phyloP scores from a whole-genome alignment of 2,888 invertebrate genomes.

The Mesorhabditis spiculigera region DNA sequence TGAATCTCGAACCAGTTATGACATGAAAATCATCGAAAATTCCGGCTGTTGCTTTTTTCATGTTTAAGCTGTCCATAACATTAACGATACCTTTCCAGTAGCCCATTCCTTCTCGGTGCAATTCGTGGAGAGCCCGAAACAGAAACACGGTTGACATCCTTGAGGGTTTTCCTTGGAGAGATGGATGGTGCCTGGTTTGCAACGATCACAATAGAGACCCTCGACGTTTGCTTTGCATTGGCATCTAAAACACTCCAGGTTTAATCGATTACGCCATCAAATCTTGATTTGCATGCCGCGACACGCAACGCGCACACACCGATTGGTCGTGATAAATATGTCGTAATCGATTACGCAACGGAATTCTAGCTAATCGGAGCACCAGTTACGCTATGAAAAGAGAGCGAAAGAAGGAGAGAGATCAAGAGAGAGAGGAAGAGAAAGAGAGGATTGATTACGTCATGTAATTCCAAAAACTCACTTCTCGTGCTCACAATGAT shows the following conservation, averaged over 20 bases:
- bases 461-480: slow-evolving; percentile 65
- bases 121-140: slow-evolving; percentile 75
- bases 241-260: slow-evolving; percentile 24
- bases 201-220: slow-evolving; percentile 80
- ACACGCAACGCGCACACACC: too few relatives aligned
- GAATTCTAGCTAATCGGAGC: slow-evolving; percentile 64
- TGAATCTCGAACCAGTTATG: too few relatives aligned
- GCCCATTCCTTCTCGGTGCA: slow-evolving; percentile 64
- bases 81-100: slow-evolving; percentile 28
- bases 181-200: slow-evolving; percentile 68
- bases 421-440: too few relatives aligned
- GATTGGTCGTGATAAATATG: too few relatives aligned
- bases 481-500: slow-evolving; percentile 67
- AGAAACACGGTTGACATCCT: slow-evolving; percentile 75
- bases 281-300: background rate
- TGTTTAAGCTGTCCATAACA: slow-evolving; percentile 17
- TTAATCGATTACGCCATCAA: too few relatives aligned
- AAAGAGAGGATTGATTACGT: slow-evolving; percentile 70
- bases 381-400: slow-evolving; percentile 50
- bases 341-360: too few relatives aligned
- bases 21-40: too few relatives aligned
- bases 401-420: too few relatives aligned
- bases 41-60: too few relatives aligned
- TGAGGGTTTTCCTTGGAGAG: slow-evolving; percentile 47
- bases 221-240: slow-evolving; percentile 73